Conservation (phyloP, 2,797 vertebrate species). For the Lophura swinhoii region DNA sequence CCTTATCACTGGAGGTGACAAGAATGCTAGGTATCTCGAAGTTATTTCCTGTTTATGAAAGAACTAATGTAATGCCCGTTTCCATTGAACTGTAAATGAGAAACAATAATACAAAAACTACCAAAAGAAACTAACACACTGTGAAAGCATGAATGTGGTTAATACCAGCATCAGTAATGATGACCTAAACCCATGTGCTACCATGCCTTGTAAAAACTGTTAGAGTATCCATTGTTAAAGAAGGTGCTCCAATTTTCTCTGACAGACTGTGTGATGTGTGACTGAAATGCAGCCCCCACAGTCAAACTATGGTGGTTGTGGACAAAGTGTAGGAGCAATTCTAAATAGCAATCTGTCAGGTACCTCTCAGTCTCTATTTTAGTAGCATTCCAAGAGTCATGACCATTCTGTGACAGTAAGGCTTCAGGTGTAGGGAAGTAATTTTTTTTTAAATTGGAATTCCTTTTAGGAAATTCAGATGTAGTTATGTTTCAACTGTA, state of each 20-base stretch:
- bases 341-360: neutral
- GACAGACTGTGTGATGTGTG: neutral
- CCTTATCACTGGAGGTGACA: neutral
- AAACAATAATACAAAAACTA: neutral
- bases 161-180: neutral
- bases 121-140: neutral
- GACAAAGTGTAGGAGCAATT: neutral
- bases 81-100: neutral
- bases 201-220: neutral
- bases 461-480: neutral
- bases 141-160: neutral
- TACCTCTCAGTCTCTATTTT: neutral
- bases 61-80: neutral
- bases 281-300: neutral
- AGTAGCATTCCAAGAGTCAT: neutral
- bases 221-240: neutral
- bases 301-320: neutral
- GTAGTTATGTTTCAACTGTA: neutral
- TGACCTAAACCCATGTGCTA: neutral
- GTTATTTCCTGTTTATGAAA: neutral
- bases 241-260: neutral
- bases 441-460: neutral
- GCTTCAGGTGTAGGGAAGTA: neutral
- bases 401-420: neutral
- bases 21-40: neutral